Percentiles rank a stretch among this genome's conserved stretches.
Conservation (phyloP, 2,888 invertebrate species). For the Heteropelma amictum region DNA sequence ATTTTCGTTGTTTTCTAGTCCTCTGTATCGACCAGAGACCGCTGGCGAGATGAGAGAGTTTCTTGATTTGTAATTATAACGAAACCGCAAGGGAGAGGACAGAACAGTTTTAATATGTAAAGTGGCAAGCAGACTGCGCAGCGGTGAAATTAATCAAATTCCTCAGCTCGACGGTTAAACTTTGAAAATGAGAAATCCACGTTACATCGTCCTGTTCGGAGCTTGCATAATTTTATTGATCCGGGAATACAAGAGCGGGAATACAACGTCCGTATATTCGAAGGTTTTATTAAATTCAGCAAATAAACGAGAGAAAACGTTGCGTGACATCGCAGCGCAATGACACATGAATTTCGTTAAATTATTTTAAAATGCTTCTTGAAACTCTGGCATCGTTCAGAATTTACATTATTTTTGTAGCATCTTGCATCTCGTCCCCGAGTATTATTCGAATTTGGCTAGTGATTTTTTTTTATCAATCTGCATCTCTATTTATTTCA, state of each 20-base stretch:
- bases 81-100: neutral
- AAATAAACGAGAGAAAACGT: no score
- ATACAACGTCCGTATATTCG: neutral
- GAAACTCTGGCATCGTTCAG: no score
- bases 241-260: neutral
- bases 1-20: no score
- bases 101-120: slow-evolving; percentile 37
- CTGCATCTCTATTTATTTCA: no score
- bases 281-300: no score
- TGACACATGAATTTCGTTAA: no score
- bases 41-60: neutral
- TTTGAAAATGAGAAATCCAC: neutral
- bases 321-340: no score
- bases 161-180: neutral
- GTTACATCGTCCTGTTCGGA: neutral
- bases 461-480: no score
- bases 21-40: slow-evolving; percentile 4
- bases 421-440: no score
- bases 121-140: slow-evolving; percentile 4
- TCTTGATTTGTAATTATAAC: slow-evolving; percentile 41
- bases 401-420: no score
- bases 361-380: no score
- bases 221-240: neutral
- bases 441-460: no score
- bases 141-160: slow-evolving; percentile 15